Evolutionary conservation across 2,797 vertebrate species (phyloP), one percentile per base, ranked within the genome.

Genomic region (Sebastes alutus): DNA sequence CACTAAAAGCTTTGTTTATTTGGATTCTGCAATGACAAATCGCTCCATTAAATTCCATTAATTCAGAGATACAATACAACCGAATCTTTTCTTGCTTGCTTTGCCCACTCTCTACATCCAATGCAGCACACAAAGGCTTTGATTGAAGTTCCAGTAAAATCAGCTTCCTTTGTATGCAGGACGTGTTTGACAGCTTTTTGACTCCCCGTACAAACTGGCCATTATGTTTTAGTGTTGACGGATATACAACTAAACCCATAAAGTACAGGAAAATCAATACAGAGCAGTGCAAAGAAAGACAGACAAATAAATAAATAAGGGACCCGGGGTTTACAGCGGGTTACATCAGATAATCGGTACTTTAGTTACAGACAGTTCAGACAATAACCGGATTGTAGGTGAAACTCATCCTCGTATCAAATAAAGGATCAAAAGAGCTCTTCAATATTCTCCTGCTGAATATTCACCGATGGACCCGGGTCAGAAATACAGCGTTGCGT

Each of bases 341-440:
- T 87, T 84, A 35, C 81, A 58, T 88, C 87, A 91, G 59, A 81
- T 55, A 33, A 67, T 72, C 59, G 35, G 14, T 8, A 10, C 38
- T 80, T 30, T 27, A 16, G 27, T 42, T 61, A 35, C 29, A 72
- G 63, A 59, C 56, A 69, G 67, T 56, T 72, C 54, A 80, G 66
- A 80, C 64, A 71, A 71, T 75, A 82, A 84, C 56, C 4, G 4
- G 78, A 49, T 13, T 49, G 18, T 5, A 27, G 65, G 56, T 58
- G 60, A 77, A 72, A 72, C 46, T 23, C 62, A 27, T 66, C 62
- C 58, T 74, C 60, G 70, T 59, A 69, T 82, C 67, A 74, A 52
- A 42, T 16, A 20, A 70, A 49, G 46, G 74, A 87, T 83, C 74
- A 85, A 83, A 86, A 54, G 54, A 76, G 64, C 42, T 54, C n/a